These are phyloP conservation scores for Prolemur simus DNA, from an alignment of 2,113 vertebrate genomes.

Conservation along the genomic window DNA sequence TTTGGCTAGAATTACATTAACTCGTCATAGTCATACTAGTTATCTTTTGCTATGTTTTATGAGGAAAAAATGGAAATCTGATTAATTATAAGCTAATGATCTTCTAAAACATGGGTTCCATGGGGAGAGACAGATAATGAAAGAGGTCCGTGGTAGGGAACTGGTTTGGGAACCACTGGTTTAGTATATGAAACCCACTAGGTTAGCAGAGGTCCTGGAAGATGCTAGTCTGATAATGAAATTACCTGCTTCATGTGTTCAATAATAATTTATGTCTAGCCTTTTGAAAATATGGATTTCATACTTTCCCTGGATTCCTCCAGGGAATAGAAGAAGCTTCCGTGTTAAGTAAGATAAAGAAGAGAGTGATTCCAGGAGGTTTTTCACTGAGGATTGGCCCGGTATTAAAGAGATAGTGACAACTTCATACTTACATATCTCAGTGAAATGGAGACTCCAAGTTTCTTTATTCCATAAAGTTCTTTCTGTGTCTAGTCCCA, in stretches of 20 bases:
- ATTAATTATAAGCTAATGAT: conserved; percentile 32
- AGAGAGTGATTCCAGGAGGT: not conserved
- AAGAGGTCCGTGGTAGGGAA: not conserved
- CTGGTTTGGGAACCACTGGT: not conserved
- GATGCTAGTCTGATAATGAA: not conserved
- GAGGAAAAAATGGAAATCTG: not conserved
- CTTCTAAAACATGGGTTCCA: conserved; percentile 16
- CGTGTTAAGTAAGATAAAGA: not conserved
- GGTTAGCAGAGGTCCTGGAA: conserved; percentile 7
- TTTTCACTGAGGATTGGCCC: not conserved
- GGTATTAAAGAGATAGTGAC: not conserved
- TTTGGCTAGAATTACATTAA: conserved; percentile 50
- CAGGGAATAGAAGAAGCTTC: not conserved
- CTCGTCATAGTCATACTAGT: not conserved
- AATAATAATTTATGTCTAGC: not conserved
- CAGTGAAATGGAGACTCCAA: not conserved
- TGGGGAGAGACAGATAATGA: not conserved
- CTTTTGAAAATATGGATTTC: too few species aligned
- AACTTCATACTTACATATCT: not conserved
- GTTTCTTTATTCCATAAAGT: not conserved
- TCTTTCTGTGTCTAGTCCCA: not conserved
- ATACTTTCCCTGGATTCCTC: not conserved
- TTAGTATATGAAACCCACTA: not conserved
- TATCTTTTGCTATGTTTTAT: conserved; percentile 26
- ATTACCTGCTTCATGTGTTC: not conserved